phyloP scores from a whole-genome alignment of 2,797 vertebrate species.

The Danio tinwini region DNA sequence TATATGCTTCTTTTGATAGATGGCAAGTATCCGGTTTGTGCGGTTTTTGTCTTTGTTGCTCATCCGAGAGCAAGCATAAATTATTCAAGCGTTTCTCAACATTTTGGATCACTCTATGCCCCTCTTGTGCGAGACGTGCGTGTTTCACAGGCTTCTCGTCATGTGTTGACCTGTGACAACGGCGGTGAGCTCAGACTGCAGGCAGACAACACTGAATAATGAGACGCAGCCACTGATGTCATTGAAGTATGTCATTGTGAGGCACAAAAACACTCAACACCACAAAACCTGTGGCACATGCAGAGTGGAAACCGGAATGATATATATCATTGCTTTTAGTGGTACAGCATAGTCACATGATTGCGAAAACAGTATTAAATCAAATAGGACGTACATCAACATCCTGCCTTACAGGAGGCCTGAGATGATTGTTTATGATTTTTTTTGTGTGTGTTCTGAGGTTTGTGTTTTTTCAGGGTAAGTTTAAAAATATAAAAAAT shows the following conservation, averaged over 20 bases:
- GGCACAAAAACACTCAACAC: slow-evolving; percentile 12
- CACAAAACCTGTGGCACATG: slow-evolving; percentile 10
- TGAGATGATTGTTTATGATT: background rate
- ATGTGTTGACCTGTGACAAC: slow-evolving; percentile 50
- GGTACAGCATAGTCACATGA: background rate
- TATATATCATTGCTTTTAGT: background rate
- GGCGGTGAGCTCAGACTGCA: slow-evolving; percentile 14
- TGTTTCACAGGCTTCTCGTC: slow-evolving; percentile 47
- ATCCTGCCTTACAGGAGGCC: background rate
- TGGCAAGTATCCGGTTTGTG: slow-evolving; percentile 18
- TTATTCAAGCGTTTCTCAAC: slow-evolving; percentile 54
- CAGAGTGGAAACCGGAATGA: slow-evolving; percentile 22
- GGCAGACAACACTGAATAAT: slow-evolving; percentile 38
- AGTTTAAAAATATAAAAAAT: background rate
- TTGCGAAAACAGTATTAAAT: background rate
- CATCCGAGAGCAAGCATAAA: slow-evolving; percentile 46
- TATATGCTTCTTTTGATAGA: slow-evolving; percentile 22
- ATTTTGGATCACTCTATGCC: slow-evolving; percentile 36
- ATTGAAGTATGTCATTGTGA: slow-evolving; percentile 23
- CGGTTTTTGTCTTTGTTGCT: slow-evolving; percentile 17
- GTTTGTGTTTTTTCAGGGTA: background rate
- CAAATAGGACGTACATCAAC: background rate
- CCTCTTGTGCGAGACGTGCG: slow-evolving; percentile 33
- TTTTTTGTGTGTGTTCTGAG: too few species aligned
- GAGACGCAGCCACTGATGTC: slow-evolving; percentile 42